Conservation (phyloP, 2,888 invertebrate genomes). For the Tipula confusa region DNA sequence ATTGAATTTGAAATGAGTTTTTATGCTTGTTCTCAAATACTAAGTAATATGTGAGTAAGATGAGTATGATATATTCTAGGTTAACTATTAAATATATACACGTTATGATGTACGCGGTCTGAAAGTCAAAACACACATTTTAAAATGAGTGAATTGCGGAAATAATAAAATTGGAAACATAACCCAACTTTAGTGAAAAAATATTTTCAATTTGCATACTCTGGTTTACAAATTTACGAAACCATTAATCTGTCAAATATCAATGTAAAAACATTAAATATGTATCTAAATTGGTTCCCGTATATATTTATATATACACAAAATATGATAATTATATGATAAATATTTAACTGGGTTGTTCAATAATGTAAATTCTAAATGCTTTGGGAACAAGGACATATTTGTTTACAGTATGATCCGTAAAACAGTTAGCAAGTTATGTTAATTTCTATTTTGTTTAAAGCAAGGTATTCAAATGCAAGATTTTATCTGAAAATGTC, state of each 20-base stretch:
- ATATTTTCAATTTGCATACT: too few species aligned
- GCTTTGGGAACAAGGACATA: background rate
- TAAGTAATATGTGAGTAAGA: background rate
- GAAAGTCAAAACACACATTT: background rate
- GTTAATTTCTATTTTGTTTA: too few species aligned
- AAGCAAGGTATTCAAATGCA: too few species aligned
- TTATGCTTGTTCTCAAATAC: background rate
- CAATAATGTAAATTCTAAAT: background rate
- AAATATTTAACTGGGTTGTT: background rate
- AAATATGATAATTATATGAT: background rate
- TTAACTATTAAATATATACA: background rate
- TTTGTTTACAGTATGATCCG: too few species aligned
- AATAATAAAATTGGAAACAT: background rate
- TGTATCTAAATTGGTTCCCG: too few species aligned
- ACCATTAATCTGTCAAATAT: background rate
- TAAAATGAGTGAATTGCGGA: background rate
- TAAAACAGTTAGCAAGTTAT: too few species aligned
- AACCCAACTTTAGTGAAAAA: too few species aligned
- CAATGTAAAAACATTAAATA: too few species aligned
- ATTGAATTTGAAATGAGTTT: conserved; percentile 12
- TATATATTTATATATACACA: background rate
- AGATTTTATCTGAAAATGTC: too few species aligned
- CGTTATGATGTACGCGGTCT: background rate
- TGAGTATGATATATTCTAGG: background rate
- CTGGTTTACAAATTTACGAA: background rate